Base-by-base conservation (phyloP, 1,140 invertebrate species). In the Pogonomyrmex californicus region DNA sequence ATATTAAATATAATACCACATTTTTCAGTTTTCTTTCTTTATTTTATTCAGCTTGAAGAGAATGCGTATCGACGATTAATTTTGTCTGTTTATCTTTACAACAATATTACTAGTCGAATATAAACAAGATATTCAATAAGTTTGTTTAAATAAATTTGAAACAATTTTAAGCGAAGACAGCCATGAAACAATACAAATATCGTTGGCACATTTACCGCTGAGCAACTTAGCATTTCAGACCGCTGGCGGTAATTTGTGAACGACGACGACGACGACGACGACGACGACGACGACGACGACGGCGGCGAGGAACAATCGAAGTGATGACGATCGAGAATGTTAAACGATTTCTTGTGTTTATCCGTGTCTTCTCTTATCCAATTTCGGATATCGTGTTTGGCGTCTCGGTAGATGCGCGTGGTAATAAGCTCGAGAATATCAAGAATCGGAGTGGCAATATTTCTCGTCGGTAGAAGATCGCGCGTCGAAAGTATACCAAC, bases 361-460 rank as follows among this genome's bases (percentile, higher is more conserved):
- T 47, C 68, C 68, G 54, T 49, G 44, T 56, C 65, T 56, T 54
- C 77, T 81, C 47, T 54, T 36, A 54, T 86, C 78, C 76, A 86
- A 81, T 86, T 77, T 85, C 12, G 47, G 62, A 82, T 71, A 71
- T 77, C 85, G 70, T 82, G 71, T 68, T 90, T 49, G 70, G 86
- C 81, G 73, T 86, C 65, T 81, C 75, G 44, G 81, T 79, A 81
- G 73, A 63, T 65, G 58, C 60, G 60, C 66, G 49, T 79, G 82
- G 90, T 89, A 93, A 92, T 93, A 91, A 92, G 79, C 77, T 82
- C 85, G 88, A 88, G 86, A 90, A 87, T 87, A 87, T 88, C 86
- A 88, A 65, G 82, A 91, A 76, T 60, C 79, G 88, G 85, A 91
- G 88, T 90, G 92, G 90, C 91, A 93, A 93, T 92, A 93, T 91